Base-by-base conservation (phyloP, 2,888 invertebrate genomes). In the Sturmia bella region DNA sequence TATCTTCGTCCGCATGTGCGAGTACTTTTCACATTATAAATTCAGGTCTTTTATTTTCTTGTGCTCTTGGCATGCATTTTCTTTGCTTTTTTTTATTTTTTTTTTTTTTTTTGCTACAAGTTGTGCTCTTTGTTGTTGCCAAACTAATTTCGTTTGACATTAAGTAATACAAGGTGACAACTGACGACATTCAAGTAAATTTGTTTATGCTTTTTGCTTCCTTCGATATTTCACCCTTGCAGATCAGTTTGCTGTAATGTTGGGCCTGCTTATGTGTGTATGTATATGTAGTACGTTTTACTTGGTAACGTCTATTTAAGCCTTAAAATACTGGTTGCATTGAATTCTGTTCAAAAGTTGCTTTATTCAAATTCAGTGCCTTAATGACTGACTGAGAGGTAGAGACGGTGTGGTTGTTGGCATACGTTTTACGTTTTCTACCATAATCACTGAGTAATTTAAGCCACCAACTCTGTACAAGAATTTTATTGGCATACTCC, bases 131-230 rank as follows among this genome's bases (percentile, higher is more conserved):
- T 70, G 41, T 68, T 50, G 73, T 70, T 82, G 76, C 74, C 43
- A 70, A 77, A 85, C 84, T 87, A 86, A 88, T 84, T 87, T 86
- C 80, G 84, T 84, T 85, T 87, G 88, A 86, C 87, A 85, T 84
- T 84, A 85, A 86, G 83, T 83, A 83, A 81, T 76, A 85, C 84
- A 86, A 84, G 86, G 85, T 88, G 88, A 87, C 87, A 88, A 85
- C 85, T 85, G 89, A 83, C 85, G 87, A 88, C 87, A 88, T 84
- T 79, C 80, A 59, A 74, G 83, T 80, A 80, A 76, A 73, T 48
- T 61, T 61, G 32, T 56, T 61, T 61, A 59, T 63, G 41, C 57
- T 50, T 57, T 17, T 24, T 13, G 19, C 11, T 66, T 59, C 24
- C 15, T 13, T 32, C 48, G 50, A 57, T 27, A 21, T 78, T 52